Evolutionary conservation across 2,797 vertebrate species (phyloP), one percentile per base, ranked within the genome.

Genomic region (Poeciliopsis infans): DNA sequence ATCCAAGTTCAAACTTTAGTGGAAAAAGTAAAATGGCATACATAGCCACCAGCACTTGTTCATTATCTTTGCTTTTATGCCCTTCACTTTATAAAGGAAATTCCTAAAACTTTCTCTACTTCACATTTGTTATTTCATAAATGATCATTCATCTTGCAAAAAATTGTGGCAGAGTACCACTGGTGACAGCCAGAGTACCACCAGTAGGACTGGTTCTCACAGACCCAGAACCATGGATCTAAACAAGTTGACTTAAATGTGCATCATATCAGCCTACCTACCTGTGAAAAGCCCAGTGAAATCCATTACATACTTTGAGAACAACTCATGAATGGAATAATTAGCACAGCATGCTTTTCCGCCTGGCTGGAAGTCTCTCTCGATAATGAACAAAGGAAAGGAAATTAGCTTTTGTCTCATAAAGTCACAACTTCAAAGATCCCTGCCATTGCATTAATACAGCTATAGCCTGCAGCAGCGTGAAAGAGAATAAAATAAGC

Each of bases 371-470:
- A 97, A 98, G 97, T 97, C 96, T 96, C 96, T 97, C 96, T 96
- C 96, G 97, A 98, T 97, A 95, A 98, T 96, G 97, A 97, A 97
- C 96, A 97, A 97, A 97, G 96, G 96, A 95, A 97, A 97, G 95
- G 95, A 98, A 97, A 98, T 98, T 97, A 97, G 96, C 96, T 97
- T 97, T 97, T 98, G 97, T 97, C 96, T 97, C 95, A 97, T 97
- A 97, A 97, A 97, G 97, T 97, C 97, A 97, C 96, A 97, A 97
- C 97, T 98, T 98, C 97, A 98, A 98, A 99, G 97, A 97, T 97
- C 96, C 96, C 95, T 96, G 96, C 96, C 97, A 96, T 97, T 97
- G 96, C 96, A 97, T 97, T 97, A 97, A 98, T 97, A 97, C 97
- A 97, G 97, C 96, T 95, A 97, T 94, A 96, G 97, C 97, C 97